These are phyloP conservation scores for Pimpla rufipes DNA, from an alignment of 2,888 invertebrate genomes.

Conservation along the genomic window DNA sequence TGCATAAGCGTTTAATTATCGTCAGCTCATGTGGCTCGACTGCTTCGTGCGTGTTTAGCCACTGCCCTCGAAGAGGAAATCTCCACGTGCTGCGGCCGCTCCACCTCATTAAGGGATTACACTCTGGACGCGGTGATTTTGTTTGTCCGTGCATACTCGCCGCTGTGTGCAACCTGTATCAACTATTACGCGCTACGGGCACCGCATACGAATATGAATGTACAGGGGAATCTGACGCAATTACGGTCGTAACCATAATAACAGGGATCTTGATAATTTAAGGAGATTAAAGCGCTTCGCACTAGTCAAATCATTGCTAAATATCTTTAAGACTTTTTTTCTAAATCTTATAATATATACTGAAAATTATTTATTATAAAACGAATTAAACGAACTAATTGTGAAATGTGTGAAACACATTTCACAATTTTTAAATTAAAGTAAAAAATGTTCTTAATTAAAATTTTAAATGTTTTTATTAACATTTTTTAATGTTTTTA, in stretches of 20 bases:
- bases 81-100: conserved; percentile 16
- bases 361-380: too few relatives aligned
- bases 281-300: not conserved
- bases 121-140: conserved; percentile 10
- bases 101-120: conserved; percentile 28
- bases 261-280: not conserved
- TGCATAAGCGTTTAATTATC: conserved; percentile 28
- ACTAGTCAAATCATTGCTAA: not conserved
- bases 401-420: too few relatives aligned
- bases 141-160: not conserved
- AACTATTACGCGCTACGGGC: not conserved
- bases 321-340: not conserved
- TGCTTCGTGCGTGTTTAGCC: not conserved
- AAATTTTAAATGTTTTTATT: too few relatives aligned
- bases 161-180: not conserved
- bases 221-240: not conserved
- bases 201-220: not conserved
- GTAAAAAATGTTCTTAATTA: not conserved
- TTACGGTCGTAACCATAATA: conserved; percentile 5
- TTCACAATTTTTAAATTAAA: too few relatives aligned
- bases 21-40: conserved; percentile 9
- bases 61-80: not conserved
- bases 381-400: too few relatives aligned
- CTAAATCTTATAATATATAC: not conserved
- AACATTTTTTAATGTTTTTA: too few relatives aligned